These are phyloP conservation scores for Leptura quadrifasciata DNA, from an alignment of 2,888 invertebrate species.

Conservation along the genomic window DNA sequence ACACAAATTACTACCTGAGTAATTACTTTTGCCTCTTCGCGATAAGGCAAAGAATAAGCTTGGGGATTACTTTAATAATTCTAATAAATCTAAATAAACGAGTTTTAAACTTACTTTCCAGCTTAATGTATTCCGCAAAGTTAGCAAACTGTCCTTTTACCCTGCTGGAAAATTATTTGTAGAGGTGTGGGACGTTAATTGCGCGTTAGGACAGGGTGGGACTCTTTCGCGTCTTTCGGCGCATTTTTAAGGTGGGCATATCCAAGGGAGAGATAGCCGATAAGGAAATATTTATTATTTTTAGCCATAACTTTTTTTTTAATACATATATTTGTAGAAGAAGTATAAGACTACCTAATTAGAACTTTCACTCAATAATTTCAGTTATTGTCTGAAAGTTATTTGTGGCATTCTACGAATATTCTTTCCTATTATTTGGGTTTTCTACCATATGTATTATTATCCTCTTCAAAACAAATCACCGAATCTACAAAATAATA, in stretches of 20 bases:
- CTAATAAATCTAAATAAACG: conserved; percentile 1
- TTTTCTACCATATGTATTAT: no score
- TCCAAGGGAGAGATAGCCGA: no score
- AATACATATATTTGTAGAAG: no score
- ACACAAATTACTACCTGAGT: background rate
- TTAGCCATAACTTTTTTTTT: no score
- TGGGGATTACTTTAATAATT: conserved; percentile 3
- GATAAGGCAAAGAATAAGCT: background rate
- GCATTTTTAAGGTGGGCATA: background rate
- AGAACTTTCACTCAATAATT: no score
- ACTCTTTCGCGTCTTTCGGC: background rate
- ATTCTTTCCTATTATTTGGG: no score
- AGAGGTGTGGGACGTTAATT: background rate
- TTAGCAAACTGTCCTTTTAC: background rate
- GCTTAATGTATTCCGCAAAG: background rate
- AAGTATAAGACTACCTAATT: no score
- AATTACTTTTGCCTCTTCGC: background rate
- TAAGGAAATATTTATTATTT: no score
- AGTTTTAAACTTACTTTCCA: background rate
- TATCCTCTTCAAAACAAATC: no score
- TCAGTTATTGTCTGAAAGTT: no score
- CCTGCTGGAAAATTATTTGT: background rate
- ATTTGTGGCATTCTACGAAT: no score
- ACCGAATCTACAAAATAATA: no score
- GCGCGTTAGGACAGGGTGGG: background rate